phyloP scores from a whole-genome alignment of 1,140 invertebrate genomes.

The Triops longicaudatus region DNA sequence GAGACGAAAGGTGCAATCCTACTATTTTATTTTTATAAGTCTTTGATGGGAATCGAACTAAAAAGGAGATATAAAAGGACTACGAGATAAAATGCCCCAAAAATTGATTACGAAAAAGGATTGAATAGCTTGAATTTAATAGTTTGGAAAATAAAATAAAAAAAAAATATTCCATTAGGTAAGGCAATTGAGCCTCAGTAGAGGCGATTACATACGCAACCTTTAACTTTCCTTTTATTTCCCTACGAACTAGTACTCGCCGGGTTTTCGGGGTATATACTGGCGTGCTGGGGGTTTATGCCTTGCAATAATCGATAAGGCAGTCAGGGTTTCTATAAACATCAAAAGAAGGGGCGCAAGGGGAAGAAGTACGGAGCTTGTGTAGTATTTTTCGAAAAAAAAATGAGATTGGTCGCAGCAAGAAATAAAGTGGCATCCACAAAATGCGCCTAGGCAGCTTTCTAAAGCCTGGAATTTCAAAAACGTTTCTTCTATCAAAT shows the following conservation, averaged over 20 bases:
- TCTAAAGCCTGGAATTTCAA: neutral
- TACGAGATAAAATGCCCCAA: neutral
- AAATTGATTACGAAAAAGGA: too few species aligned
- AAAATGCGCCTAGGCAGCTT: neutral
- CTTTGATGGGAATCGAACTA: neutral
- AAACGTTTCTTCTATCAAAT: too few species aligned
- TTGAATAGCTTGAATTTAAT: neutral
- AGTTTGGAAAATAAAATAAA: too few species aligned
- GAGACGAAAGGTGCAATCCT: neutral
- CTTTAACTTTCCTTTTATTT: slow-evolving; percentile 12
- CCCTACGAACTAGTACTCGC: neutral
- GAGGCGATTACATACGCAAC: neutral
- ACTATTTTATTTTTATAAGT: slow-evolving; percentile 9
- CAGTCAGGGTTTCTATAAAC: neutral
- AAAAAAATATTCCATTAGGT: neutral
- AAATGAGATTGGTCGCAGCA: neutral
- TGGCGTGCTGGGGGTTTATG: neutral
- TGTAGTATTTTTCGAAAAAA: neutral
- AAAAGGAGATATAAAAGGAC: neutral
- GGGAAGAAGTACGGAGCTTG: neutral
- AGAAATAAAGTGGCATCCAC: neutral
- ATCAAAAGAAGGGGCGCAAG: neutral
- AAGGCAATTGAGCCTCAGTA: too few species aligned
- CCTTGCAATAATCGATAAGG: slow-evolving; percentile 2
- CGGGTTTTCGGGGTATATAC: neutral